Evolutionary conservation across 92 coral and sea anemone species (phyloP), one percentile per base, ranked within the genome.

Genomic region (Blastomussa wellsi): DNA sequence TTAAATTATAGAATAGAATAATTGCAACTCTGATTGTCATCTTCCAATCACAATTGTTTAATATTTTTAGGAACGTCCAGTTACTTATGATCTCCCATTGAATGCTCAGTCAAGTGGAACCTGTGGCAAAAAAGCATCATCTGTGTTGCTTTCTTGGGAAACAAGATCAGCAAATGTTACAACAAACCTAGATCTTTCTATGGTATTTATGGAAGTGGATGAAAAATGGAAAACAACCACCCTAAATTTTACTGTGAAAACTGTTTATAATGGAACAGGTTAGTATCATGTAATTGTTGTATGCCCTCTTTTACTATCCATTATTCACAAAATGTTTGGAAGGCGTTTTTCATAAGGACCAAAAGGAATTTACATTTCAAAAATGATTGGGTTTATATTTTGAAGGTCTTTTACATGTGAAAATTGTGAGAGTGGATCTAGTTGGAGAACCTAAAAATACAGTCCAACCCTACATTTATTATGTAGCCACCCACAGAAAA

Each of bases 81-180:
- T 66, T 20, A 22, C 59, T 29, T 84, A 44, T 69, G 68, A 42
- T 44, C 57, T 85, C 6, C 88, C 84, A 0, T 11, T 14, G 41
- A 85, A 77, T 48, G 88, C 88, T 16, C 0, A 48, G n/a, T 13
- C 77, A 19, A 67, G 41, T 67, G 88, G 88, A 65, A 85, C 42
- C 36, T 85, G 88, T 41, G 26, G 66, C 14, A n/a, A n/a, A 6
- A 11, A 77, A n/a, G 15, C 52, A 19, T 66, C 83, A 24, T 66
- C 17, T 8, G 39, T 85, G 20, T 47, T 65, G 48, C 83, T 85
- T 48, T 28, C 35, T 20, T 85, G 88, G 88, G 48, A 28, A 15
- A 11, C 49, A 9, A 12, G 28, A 49, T 47, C 22, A 29, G 33
- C 28, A 20, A 8, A 20, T 10, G 12, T 24, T 4, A 3, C 2